Evolutionary conservation across 2,888 invertebrate genomes (phyloP).

Genomic region (Pomacea canaliculata): DNA sequence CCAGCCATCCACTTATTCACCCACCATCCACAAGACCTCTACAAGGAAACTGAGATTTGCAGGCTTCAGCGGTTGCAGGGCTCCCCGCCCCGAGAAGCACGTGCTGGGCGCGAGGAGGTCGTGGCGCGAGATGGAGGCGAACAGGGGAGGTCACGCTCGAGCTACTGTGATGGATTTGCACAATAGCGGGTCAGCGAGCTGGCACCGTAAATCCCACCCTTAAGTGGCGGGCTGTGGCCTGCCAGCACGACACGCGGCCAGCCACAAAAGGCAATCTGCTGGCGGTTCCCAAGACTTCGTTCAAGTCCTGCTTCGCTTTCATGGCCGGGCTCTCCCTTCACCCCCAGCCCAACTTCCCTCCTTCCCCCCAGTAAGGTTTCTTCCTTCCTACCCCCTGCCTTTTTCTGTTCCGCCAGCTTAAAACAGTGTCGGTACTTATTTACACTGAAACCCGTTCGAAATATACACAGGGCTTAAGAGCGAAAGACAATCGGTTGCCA

Average conservation of each 20-base stretch:
- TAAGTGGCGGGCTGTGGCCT: neutral
- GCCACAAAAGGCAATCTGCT: neutral
- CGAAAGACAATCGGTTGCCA: neutral
- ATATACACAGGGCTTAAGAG: neutral
- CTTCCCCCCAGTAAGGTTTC: neutral
- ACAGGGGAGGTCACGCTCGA: neutral
- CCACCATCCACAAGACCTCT: no score
- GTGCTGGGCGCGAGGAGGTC: no score
- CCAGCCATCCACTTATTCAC: no score
- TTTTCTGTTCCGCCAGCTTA: no score
- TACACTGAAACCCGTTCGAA: neutral
- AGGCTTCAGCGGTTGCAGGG: no score
- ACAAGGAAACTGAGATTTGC: no score
- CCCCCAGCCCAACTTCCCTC: neutral
- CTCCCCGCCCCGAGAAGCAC: no score
- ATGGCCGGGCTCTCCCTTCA: neutral
- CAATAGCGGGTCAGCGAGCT: neutral
- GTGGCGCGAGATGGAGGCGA: no score
- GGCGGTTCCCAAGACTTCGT: neutral
- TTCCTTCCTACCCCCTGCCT: neutral
- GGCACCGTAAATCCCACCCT: neutral
- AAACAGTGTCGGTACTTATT: neutral
- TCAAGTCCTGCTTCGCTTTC: neutral
- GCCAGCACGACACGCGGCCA: neutral
- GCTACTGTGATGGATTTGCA: slow-evolving; percentile 1